Evolutionary conservation across 2,888 invertebrate species (phyloP), one percentile per base, ranked within the genome.

Genomic region (Oconnorella tubifera): DNA sequence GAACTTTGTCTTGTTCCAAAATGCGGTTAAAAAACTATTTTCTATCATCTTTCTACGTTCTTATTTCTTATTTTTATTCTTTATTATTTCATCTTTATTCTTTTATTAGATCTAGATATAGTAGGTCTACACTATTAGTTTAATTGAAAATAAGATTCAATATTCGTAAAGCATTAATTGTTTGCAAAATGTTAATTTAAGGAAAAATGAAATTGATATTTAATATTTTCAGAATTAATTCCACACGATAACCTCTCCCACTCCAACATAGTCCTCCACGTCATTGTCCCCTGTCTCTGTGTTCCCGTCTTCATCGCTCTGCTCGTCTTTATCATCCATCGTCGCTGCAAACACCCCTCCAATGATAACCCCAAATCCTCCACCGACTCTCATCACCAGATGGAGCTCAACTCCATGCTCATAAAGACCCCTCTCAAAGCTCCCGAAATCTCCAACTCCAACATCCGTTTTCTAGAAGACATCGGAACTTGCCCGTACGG

Each of bases 401-500:
- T 76, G 73, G 78, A 79, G 69, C 71, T 77, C 64, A 74, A 75
- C 66, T 75, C 79, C 28, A 64, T 67, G 67, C 56, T 67, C 33
- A 70, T 77, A 10, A 77, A 76, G 51, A 74, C 76, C 19, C 64
- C 66, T 27, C 57, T 33, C 48, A 32, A 57, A 63, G 50, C 50
- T 65, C 70, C 3, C 50, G n/a, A n/a, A n/a, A 93, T 92, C 79
- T 89, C 90, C 0, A 84, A 92, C 66, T 88, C 90, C 66, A 90
- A 91, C 80, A 89, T 81, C 60, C 74, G 76, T 56, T 78, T 78
- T 71, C 58, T 75, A 64, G 75, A 79, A 67, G 78, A 80, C 65
- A 70, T 81, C 19, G 80, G 81, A 14, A 79, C 79, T 66, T 80
- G 98, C 14, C 94, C 95, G 33, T 98, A 96, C 82, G 97, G 97